These are phyloP conservation scores for Rutilus rutilus DNA, from an alignment of 2,113 vertebrate genomes.

Conservation along the genomic window DNA sequence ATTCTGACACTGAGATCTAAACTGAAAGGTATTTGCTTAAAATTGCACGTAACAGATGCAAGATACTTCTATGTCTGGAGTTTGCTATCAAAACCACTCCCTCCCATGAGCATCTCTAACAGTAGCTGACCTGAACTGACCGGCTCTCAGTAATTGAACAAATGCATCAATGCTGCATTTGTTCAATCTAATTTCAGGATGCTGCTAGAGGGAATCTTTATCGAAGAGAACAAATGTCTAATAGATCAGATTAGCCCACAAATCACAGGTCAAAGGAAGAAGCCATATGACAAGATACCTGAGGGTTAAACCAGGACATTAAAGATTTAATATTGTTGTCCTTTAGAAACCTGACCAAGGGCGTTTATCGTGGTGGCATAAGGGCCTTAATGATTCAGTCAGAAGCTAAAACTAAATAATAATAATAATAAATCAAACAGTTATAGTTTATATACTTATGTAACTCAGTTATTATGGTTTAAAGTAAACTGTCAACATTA, in stretches of 20 bases:
- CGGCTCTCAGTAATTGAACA: neutral
- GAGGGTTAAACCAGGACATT: conserved; percentile 28
- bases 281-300: neutral
- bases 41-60: neutral
- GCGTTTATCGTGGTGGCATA: neutral
- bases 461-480: neutral
- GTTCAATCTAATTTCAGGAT: conserved; percentile 39
- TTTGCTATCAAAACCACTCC: neutral
- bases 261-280: conserved; percentile 24
- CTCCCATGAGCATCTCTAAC: neutral
- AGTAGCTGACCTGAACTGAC: conserved; percentile 23
- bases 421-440: neutral
- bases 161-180: conserved; percentile 23
- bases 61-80: neutral
- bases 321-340: neutral
- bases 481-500: too few species aligned
- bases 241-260: conserved; percentile 26
- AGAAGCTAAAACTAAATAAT: neutral
- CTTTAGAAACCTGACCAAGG: conserved; percentile 10
- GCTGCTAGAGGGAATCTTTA: conserved; percentile 5
- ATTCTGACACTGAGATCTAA: neutral
- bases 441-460: neutral
- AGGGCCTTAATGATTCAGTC: neutral
- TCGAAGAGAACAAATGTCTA: conserved; percentile 35
- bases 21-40: conserved; percentile 1